Percentiles rank a stretch among this genome's conserved stretches.
Evolutionary conservation across 1,140 invertebrate species (phyloP).

Genomic region (Scaptomyza hsui): DNA sequence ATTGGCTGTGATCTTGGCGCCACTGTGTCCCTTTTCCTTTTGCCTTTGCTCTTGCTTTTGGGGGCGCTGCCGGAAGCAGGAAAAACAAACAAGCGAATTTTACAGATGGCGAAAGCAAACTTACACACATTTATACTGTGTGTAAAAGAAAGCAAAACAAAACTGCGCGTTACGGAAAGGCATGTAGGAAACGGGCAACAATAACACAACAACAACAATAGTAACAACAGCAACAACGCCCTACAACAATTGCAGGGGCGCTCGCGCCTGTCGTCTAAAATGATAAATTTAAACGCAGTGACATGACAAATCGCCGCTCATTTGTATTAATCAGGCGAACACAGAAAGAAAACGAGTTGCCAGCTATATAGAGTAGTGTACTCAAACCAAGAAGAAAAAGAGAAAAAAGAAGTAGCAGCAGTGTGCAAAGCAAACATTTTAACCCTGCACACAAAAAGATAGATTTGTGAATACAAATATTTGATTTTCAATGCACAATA

Average conservation of each 20-base stretch:
- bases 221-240: slow-evolving; percentile 28
- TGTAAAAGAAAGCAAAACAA: slow-evolving; percentile 40
- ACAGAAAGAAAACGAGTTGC: slow-evolving; percentile 35
- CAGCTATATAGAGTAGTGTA: too few species aligned
- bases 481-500: too few species aligned
- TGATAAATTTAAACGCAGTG: slow-evolving; percentile 83
- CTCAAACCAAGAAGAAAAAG: not conserved
- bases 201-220: slow-evolving; percentile 29
- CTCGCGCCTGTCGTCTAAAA: slow-evolving; percentile 74
- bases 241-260: slow-evolving; percentile 54
- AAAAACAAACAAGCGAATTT: slow-evolving; percentile 74
- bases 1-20: slow-evolving; percentile 73
- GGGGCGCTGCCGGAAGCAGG: slow-evolving; percentile 61
- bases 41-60: slow-evolving; percentile 4
- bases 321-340: slow-evolving; percentile 80
- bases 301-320: slow-evolving; percentile 82
- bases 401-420: not conserved
- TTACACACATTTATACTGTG: slow-evolving; percentile 12
- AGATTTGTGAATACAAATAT: too few species aligned
- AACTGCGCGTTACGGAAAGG: slow-evolving; percentile 60
- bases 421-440: too few species aligned
- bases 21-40: slow-evolving; percentile 30
- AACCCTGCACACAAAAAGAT: too few species aligned
- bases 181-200: slow-evolving; percentile 64
- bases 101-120: slow-evolving; percentile 40